Conservation (phyloP, 2,888 invertebrate genomes). For the Polydrusus pterygomalis region DNA sequence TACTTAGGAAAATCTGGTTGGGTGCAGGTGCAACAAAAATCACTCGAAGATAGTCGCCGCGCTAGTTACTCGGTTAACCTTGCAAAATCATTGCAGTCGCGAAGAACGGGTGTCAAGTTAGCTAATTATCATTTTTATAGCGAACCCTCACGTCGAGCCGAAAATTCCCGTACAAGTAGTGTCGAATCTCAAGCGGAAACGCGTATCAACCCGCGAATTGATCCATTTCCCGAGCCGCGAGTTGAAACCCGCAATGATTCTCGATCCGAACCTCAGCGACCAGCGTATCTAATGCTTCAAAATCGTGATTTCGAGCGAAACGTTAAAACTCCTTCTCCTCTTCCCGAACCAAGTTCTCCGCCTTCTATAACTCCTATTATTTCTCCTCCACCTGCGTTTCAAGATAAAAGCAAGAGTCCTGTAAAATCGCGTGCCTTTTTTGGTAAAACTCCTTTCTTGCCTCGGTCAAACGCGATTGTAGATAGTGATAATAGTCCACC, state of each 20-base stretch:
- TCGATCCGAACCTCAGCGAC: constrained; percentile 62
- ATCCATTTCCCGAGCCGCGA: neutral
- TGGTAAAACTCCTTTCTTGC: constrained; percentile 74
- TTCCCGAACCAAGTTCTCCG: constrained; percentile 72
- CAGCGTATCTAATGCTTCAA: constrained; percentile 68
- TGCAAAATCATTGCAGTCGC: constrained; percentile 59
- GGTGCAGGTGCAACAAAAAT: constrained; percentile 76
- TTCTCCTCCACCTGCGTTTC: constrained; percentile 82
- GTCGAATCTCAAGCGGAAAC: constrained; percentile 41
- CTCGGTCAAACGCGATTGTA: constrained; percentile 75
- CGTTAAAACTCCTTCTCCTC: constrained; percentile 67
- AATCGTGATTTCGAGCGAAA: constrained; percentile 68
- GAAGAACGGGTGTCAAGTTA: constrained; percentile 72
- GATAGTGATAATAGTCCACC: constrained; percentile 75
- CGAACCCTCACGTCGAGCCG: constrained; percentile 63
- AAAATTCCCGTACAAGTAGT: constrained; percentile 50
- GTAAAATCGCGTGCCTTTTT: constrained; percentile 68
- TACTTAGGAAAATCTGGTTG: constrained; percentile 76
- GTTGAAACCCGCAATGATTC: constrained; percentile 23
- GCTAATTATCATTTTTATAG: constrained; percentile 75
- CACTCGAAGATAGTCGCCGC: constrained; percentile 73
- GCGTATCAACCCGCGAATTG: constrained; percentile 27
- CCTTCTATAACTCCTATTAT: constrained; percentile 80
- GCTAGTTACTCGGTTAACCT: constrained; percentile 65
- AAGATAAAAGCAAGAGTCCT: constrained; percentile 71